Percentiles rank a stretch among this genome's conserved stretches.
phyloP scores from a whole-genome alignment of 1,140 invertebrate genomes.

The Ceratitis capitata region DNA sequence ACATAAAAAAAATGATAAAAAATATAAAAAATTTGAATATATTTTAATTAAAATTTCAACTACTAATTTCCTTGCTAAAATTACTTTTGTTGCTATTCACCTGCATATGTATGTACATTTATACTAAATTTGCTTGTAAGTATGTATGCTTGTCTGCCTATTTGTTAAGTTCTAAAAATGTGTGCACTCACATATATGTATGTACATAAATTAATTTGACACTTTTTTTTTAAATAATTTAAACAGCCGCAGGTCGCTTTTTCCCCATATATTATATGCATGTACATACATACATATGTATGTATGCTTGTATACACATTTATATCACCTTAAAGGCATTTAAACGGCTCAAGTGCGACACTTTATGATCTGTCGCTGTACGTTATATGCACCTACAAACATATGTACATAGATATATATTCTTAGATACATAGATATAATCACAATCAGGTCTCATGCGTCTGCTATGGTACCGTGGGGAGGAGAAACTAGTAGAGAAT shows the following conservation, averaged over 20 bases:
- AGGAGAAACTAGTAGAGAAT: background rate
- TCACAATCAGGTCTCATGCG: constrained; percentile 4
- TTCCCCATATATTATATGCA: background rate
- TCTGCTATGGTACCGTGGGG: background rate
- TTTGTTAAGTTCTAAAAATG: background rate
- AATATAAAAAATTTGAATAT: too few relatives aligned
- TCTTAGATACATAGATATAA: too few relatives aligned
- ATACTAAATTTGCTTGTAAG: background rate
- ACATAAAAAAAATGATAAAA: too few relatives aligned
- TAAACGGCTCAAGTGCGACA: constrained; percentile 3
- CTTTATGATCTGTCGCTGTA: constrained; percentile 9
- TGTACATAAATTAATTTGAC: background rate
- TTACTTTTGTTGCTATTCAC: background rate
- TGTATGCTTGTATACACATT: background rate
- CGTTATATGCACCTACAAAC: too few relatives aligned
- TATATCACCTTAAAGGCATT: constrained; percentile 24
- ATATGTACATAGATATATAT: too few relatives aligned
- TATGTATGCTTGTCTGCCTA: background rate
- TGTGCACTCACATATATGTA: background rate
- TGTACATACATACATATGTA: background rate
- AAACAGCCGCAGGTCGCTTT: background rate
- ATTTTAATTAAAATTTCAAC: background rate
- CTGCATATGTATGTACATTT: background rate
- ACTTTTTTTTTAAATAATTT: background rate
- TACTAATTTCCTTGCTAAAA: background rate